A percentile compares a stretch with the other conserved stretches of the same genome.
Conservation (phyloP, 2,797 vertebrate genomes). For the Parambassis ranga region DNA sequence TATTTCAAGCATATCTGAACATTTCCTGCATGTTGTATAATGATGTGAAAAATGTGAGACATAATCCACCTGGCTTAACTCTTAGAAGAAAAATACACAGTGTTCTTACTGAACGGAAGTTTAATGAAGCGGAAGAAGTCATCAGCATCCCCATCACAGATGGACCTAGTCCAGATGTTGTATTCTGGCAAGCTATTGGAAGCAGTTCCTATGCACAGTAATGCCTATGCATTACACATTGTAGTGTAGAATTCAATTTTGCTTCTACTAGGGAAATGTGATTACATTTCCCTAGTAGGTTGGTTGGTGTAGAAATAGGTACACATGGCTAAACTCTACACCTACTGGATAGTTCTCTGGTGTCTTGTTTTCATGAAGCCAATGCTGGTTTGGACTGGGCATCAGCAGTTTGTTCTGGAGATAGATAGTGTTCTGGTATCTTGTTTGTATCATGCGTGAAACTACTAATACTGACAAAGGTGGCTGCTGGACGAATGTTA, state of each 20-base stretch:
- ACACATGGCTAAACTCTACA: not conserved
- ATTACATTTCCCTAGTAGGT: not conserved
- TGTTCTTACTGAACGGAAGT: not conserved
- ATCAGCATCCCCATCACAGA: not conserved
- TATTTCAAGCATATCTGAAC: not conserved
- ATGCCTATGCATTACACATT: not conserved
- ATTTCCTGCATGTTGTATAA: constrained; percentile 5
- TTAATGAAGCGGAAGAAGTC: constrained; percentile 3
- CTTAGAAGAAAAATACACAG: constrained; percentile 5
- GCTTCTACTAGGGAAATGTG: not conserved
- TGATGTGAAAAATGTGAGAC: not conserved
- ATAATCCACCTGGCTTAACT: constrained; percentile 1
- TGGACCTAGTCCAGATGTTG: constrained; percentile 4
- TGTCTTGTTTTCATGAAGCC: too few species aligned
- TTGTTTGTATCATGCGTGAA: too few species aligned
- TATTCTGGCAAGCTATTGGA: not conserved
- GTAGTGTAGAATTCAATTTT: not conserved
- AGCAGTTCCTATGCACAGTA: not conserved
- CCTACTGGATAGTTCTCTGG: not conserved
- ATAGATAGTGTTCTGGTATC: too few species aligned
- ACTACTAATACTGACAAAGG: too few species aligned
- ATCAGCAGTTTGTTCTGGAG: too few species aligned
- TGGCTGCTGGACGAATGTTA: too few species aligned
- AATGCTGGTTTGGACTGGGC: too few species aligned
- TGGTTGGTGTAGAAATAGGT: too few species aligned